Conservation (phyloP, 2,113 vertebrate genomes). For the Lagopus leucura region DNA sequence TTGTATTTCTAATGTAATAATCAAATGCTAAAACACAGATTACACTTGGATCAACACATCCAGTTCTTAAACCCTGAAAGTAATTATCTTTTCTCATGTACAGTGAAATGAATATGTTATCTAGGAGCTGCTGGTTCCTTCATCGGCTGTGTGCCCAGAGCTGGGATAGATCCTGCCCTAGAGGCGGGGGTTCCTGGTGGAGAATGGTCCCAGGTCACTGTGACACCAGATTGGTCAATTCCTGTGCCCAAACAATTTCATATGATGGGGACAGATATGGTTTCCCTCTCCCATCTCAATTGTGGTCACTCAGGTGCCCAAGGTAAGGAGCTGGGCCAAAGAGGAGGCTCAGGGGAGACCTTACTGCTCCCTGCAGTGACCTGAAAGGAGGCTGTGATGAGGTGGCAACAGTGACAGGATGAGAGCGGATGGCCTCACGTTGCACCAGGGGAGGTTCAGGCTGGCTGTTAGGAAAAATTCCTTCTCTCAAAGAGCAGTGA, state of each 20-base stretch:
- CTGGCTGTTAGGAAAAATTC: too few relatives aligned
- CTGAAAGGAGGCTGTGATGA: neutral
- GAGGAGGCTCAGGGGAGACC: neutral
- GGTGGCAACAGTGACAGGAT: too few relatives aligned
- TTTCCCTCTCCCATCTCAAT: neutral
- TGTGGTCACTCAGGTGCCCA: neutral
- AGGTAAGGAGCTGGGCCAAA: neutral
- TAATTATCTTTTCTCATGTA: conserved; percentile 76
- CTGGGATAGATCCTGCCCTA: neutral
- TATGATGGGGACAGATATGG: neutral
- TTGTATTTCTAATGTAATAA: conserved; percentile 69
- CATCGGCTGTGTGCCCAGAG: neutral
- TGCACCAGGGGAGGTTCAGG: too few relatives aligned
- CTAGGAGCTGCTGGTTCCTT: neutral
- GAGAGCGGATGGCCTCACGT: too few relatives aligned
- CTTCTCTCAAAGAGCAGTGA: too few relatives aligned
- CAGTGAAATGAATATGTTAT: conserved; percentile 54
- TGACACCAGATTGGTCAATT: neutral
- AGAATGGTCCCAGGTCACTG: neutral
- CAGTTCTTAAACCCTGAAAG: conserved; percentile 69
- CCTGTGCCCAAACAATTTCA: neutral
- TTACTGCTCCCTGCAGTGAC: neutral
- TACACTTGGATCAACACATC: conserved; percentile 76
- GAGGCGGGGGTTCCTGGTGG: too few relatives aligned
- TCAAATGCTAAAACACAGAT: conserved; percentile 71